Evolutionary conservation across 2,888 invertebrate species (phyloP).

Genomic region (Calliscelio sp.): DNA sequence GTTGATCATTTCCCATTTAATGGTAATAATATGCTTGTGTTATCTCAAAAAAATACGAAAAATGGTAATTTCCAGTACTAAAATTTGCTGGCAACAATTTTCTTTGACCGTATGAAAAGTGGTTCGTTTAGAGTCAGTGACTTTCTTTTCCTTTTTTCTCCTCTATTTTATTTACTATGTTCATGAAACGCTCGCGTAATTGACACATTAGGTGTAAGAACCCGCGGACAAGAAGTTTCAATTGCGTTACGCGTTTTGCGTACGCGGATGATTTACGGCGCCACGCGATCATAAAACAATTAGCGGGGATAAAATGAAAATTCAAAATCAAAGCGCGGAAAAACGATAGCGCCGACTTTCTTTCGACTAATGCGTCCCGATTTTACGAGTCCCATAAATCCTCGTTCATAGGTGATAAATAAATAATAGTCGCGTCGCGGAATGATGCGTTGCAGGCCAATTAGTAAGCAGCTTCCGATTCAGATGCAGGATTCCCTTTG

Average conservation of each 20-base stretch:
- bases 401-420: too few species aligned
- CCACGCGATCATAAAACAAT: conserved; percentile 64
- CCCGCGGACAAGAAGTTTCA: conserved; percentile 64
- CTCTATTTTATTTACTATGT: conserved; percentile 46
- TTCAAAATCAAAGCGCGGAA: conserved; percentile 42
- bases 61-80: neutral
- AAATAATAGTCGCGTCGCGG: too few species aligned
- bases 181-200: conserved; percentile 61
- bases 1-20: too few species aligned
- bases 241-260: conserved; percentile 71
- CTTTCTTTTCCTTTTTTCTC: conserved; percentile 23
- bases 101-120: conserved; percentile 4
- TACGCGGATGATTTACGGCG: conserved; percentile 64
- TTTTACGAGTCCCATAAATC: conserved; percentile 63
- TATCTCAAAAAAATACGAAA: neutral
- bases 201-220: conserved; percentile 69
- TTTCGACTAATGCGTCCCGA: conserved; percentile 19
- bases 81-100: neutral
- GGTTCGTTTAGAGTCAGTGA: conserved; percentile 6
- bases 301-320: conserved; percentile 63
- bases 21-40: neutral
- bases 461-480: too few species aligned
- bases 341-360: conserved; percentile 45
- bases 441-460: too few species aligned
- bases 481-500: too few species aligned